Evolutionary conservation across 2,113 vertebrate genomes (phyloP).

Genomic region (Aptenodytes patagonicus): DNA sequence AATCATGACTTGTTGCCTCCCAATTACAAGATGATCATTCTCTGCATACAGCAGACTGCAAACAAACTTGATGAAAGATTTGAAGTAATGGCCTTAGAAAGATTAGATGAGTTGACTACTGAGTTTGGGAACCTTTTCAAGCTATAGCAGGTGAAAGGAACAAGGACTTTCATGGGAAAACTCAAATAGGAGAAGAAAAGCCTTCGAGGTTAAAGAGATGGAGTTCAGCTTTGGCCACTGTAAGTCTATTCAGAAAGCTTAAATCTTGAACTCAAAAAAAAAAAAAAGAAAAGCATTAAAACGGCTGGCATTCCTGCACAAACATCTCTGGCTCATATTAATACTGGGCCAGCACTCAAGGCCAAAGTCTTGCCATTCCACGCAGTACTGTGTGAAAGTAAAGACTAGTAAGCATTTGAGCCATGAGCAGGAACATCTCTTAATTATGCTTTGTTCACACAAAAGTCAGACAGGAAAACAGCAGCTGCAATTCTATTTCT

Average conservation of each 20-base stretch:
- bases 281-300: not conserved
- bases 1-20: not conserved
- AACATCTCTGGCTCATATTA: not conserved
- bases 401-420: not conserved
- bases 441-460: not conserved
- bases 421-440: not conserved
- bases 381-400: not conserved
- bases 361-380: not conserved
- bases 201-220: not conserved
- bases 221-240: not conserved
- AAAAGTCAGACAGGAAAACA: not conserved
- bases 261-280: not conserved
- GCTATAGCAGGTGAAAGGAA: not conserved
- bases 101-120: not conserved
- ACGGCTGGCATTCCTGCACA: not conserved
- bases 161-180: not conserved
- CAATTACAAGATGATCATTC: not conserved
- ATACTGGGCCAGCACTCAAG: not conserved
- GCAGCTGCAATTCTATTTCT: not conserved
- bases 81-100: not conserved
- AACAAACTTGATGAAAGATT: not conserved
- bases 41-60: not conserved
- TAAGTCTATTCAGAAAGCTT: not conserved
- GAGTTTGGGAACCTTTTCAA: not conserved
- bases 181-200: not conserved